Evolutionary conservation across 2,797 vertebrate species (phyloP).

Genomic region (Acomys russatus): DNA sequence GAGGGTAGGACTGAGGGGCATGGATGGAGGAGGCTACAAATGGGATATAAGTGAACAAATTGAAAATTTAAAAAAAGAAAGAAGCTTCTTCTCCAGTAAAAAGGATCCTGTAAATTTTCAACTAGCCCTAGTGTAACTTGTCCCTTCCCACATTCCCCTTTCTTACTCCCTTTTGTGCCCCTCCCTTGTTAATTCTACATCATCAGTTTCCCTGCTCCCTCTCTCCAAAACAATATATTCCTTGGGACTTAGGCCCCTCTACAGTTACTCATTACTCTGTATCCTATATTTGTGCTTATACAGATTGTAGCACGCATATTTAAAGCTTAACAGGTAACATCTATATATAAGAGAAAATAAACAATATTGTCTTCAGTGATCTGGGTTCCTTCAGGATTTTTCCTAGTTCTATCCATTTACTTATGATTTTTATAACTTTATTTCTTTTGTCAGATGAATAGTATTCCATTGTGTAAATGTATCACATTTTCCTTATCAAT

Average conservation of each 20-base stretch:
- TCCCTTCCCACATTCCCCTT: neutral
- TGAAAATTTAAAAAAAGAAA: too few relatives aligned
- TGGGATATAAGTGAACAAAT: too few relatives aligned
- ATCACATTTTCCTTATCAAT: too few relatives aligned
- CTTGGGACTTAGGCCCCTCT: rapidly evolving
- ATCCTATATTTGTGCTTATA: neutral
- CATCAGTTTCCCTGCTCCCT: neutral
- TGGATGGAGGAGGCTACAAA: too few relatives aligned
- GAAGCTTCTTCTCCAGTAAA: neutral
- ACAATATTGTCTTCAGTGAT: neutral
- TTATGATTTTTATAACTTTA: too few relatives aligned
- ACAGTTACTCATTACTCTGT: neutral
- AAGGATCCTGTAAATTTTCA: neutral
- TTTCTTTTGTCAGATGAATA: too few relatives aligned
- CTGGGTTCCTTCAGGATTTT: neutral
- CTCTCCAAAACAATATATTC: neutral
- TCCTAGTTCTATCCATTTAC: neutral
- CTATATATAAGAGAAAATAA: neutral
- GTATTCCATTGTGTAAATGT: too few relatives aligned
- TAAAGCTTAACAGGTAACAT: neutral
- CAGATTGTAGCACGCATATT: neutral
- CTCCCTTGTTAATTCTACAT: neutral
- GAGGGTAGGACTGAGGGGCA: too few relatives aligned
- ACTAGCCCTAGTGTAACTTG: neutral
- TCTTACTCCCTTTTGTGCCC: neutral